Evolutionary conservation across 2,113 vertebrate genomes (phyloP), one percentile per base, ranked within the genome.

Genomic region (Misgurnus anguillicaudatus): DNA sequence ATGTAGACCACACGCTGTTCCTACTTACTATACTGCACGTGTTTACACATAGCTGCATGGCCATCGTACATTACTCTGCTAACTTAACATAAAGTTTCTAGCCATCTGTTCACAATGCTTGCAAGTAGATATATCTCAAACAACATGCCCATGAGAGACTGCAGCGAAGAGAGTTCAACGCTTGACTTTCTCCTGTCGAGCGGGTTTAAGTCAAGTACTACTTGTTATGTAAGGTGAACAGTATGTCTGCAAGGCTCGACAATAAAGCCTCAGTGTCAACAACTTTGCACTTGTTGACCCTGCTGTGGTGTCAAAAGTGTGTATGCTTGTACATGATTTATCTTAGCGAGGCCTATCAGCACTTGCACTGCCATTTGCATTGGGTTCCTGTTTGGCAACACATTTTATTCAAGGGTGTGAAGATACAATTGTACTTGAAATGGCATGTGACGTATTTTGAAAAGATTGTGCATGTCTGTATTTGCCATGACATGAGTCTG

Each of bases 161-260:
- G 69, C 14, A 24, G 48, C 45, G 31, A 63, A 79, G 67, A 53
- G 31, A 42, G 21, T 67, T 78, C 57, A 17, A 5, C 68, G 57
- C 24, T 21, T 61, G 53, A 9, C 53, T 60, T 11, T 45, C 11
- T 36, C 55, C 17, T 11, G 68, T 21, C 11, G 58, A 17, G 21
- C 61, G 60, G 48, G n/a, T 57, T 60, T 63, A 47, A 77, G 73
- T 77, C 74, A 77, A 9, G 31, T 41, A 57, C 62, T 3, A n/a
- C 10, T n/a, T 38, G 24, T 82, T 78, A 72, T 66, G 47, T 73
- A 77, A 82, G 80, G 42, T 36, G 24, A 61, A 51, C 6, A 58
- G 24, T 17, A 51, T 64, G 47, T 60, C 9, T 47, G 38, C 11
- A 72, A 62, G 53, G 55, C 41, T 47, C 16, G 0, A 61, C 65